Evolutionary conservation across 2,888 invertebrate genomes (phyloP), one percentile per base, ranked within the genome.

Genomic region (Caenorhabditis macrosperma): DNA sequence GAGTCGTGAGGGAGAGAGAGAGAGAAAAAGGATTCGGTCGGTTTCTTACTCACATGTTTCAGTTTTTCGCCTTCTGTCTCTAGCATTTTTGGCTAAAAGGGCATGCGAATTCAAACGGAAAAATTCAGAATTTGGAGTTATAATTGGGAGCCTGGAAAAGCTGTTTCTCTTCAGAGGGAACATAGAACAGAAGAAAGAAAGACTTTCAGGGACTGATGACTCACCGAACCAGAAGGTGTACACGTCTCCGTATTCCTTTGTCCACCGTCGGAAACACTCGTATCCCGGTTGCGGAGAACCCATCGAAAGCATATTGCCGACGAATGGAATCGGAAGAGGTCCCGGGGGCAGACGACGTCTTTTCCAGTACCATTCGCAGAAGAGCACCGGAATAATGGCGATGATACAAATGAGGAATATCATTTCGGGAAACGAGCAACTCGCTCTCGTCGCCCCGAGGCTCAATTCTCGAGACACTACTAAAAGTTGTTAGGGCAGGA

Each of bases 161-260:
- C n/a, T n/a, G n/a, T n/a, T n/a, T n/a, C n/a, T n/a, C n/a, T n/a
- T n/a, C n/a, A n/a, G n/a, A n/a, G n/a, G n/a, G n/a, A n/a, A n/a
- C n/a, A n/a, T n/a, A n/a, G n/a, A n/a, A n/a, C n/a, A n/a, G n/a
- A 33, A 46, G 15, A 46, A 46, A 6, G 20, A 17, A 46, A 46
- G n/a, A 46, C 17, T 33, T n/a, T n/a, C n/a, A n/a, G n/a, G n/a
- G n/a, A n/a, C n/a, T n/a, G n/a, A n/a, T n/a, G n/a, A 44, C 64
- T 41, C 28, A 67, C 67, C 67, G 1, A 67, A 22, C 67, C 67
- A 67, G 28, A 67, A 57, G 17, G 67, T 67, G 20, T 46, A 67
- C 9, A 67, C 55, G 6, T 54, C 44, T 22, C 66, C 66, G 22
- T 44, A 66, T 9, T 66, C 6, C 2, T 44, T 28, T 2, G 66